Evolutionary conservation across 2,888 invertebrate species (phyloP), one percentile per base, ranked within the genome.

Genomic region (Teleogryllus oceanicus): DNA sequence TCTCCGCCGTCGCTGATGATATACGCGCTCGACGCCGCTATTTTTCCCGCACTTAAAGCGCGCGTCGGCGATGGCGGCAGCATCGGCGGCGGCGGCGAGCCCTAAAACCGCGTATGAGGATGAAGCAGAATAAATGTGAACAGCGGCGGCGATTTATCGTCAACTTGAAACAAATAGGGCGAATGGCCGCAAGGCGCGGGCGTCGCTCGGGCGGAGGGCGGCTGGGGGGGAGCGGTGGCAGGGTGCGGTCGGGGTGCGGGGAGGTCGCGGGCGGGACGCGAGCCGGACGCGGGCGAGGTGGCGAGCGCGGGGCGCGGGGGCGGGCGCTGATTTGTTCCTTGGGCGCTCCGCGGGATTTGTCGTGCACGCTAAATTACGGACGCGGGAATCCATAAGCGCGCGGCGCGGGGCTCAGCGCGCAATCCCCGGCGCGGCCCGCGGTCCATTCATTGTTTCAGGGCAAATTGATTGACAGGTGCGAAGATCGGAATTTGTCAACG

Each of bases 81-180:
- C 62, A n/a, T 62, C 13, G 16, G 62, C 62, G 62, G n/a, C 62
- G 37, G 37, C 62, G n/a, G 62, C 62, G 62, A 62, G 62, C 62
- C 62, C 62, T 62, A 62, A 62, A 16, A 62, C 62, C 16, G 62
- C 62, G 62, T 37, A 37, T 18, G 62, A 62, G 62, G 62, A 62
- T 62, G 62, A 62, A 62, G 62, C 62, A 62, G 62, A 62, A 62
- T 62, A 62, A 62, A 62, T 62, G 62, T 62, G 62, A 62, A 62
- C 62, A 62, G 62, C 62, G 62, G 62, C 62, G n/a, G 62, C 62
- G 62, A 62, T 62, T 62, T 62, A 62, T 62, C 13, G 62, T 62
- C 62, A 62, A 62, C 62, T 62, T 62, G 62, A 62, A 62, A 62
- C 62, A 62, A 62, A 62, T 62, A 62, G 62, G 62, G 62, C 62